Base-by-base conservation (phyloP, 2,113 vertebrate genomes). In the Circaetus cinerascens region DNA sequence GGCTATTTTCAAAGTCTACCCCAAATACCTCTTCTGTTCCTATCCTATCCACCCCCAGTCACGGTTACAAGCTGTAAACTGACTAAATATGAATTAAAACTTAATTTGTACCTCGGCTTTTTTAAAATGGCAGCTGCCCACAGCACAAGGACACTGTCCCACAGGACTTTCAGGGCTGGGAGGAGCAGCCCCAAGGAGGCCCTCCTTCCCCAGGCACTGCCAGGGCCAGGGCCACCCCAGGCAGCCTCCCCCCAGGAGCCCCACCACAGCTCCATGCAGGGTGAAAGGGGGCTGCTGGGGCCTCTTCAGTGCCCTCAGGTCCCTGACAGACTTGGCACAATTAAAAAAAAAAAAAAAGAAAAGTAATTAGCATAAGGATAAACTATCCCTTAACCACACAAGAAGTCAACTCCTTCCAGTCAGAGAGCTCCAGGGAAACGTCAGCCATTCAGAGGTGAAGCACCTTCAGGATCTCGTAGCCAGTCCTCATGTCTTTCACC, bases 201-300 rank as follows among this genome's bases (percentile, higher is more conserved):
- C 7, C 34, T 6, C 30, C 34, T n/a, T 34, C 10, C 34, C 21
- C 23, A 12, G 51, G 36, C 38, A 59, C 20, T 2, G 13, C 21
- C 30, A 41, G 15, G 29, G 14, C 20, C 29, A 1, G 2, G 5
- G 14, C 14, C 2, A 0, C 26, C 19, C 0, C 0, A 27, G 16
- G 21, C 72, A 36, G 48, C 41, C 32, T 27, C 11, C 15, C 13
- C 26, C 15, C 3, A 0, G 4, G 10, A 11, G 6, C 22, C n/a
- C 19, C 15, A 26, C 15, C 3, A 5, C 17, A 38, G 16, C 62
- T 41, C 36, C 11, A 1, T 6, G 23, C 12, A 14, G 23, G 38
- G 10, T 1, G 1, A 29, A 4, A 60, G 26, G 36, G 19, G 7
- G 22, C 19, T 38, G n/a, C 15, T 40, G 13, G 38, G 25, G 26